Conservation (phyloP, 2,797 vertebrate genomes). For the Bradypodion ventrale region DNA sequence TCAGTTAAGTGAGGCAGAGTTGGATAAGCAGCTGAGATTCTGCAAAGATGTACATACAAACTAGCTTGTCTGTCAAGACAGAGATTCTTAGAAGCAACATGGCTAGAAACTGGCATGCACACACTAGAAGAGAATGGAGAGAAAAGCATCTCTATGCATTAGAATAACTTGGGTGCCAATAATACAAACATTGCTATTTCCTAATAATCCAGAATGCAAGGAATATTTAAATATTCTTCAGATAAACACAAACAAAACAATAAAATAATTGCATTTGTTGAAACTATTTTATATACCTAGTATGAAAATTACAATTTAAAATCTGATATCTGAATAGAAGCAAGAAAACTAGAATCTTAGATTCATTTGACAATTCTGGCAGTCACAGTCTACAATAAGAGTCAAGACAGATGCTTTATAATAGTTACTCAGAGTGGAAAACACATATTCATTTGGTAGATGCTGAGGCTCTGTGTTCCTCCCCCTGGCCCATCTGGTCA, state of each 20-base stretch:
- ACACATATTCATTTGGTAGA: not conserved
- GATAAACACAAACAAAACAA: not conserved
- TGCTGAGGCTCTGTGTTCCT: no score
- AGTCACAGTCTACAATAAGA: not conserved
- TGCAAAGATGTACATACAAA: slow-evolving; percentile 58
- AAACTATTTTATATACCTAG: not conserved
- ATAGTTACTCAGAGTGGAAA: not conserved
- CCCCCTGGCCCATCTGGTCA: no score
- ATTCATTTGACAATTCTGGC: not conserved
- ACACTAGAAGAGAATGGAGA: not conserved
- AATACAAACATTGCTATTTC: slow-evolving; percentile 1
- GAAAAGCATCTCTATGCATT: not conserved
- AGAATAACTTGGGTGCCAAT: slow-evolving; percentile 2
- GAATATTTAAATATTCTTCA: not conserved
- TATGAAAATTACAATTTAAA: slow-evolving; percentile 8
- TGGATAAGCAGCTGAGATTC: slow-evolving; percentile 65
- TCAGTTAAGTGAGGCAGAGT: slow-evolving; percentile 59
- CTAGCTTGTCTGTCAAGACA: slow-evolving; percentile 54
- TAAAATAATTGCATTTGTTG: not conserved
- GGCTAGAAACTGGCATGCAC: slow-evolving; percentile 50
- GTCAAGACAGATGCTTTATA: not conserved
- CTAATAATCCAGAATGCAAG: not conserved
- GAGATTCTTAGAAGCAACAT: slow-evolving; percentile 52
- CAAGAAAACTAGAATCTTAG: fast-evolving
- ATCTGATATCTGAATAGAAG: not conserved